Evolutionary conservation across 35 echinoderm and acorn worm species (phyloP), one percentile per base, ranked within the genome.

Genomic region (Anneissia japonica): DNA sequence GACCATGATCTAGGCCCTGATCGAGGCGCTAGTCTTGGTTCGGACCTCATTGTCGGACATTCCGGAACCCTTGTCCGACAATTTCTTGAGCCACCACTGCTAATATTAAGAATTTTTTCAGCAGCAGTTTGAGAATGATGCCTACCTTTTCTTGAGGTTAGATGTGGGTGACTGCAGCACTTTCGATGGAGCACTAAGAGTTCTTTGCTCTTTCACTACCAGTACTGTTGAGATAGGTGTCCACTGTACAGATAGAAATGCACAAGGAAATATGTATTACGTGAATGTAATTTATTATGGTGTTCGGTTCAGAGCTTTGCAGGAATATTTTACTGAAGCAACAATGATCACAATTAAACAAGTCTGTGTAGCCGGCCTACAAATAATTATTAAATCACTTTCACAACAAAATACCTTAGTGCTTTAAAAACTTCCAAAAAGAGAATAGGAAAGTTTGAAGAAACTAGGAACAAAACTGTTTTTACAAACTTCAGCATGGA

Each of bases 151-250:
- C 87, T 85, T n/a, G 89, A 35, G 3, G 76, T 82, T 74, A 83
- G 90, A 46, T 91, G 84, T 26, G 88, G 86, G 29, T 86, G 90
- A 28, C 77, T 89, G 23, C 83, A 77, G 14, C 64, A 39, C 34
- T 72, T 89, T 89, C 21, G 74, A 81, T 19, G 93, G 93, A 34
- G 95, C 95, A 78, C 95, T 97, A 0, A 85, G 92, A 4, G 88
- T 97, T 35, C 94, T 76, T n/a, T 84, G 82, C 19, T 97, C 95
- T 29, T 85, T 83, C 23, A 88, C 81, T 16, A 89, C 46, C 19
- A 97, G 77, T 33, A 93, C 88, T 73, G 85, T 97, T 32, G 95
- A 97, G 51, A 97, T 85, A 0, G 95, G 95, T 51, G 95, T 89
- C 95, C 95, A 97, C 95, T 97, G 56, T 17, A 82, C 87, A 72